Evolutionary conservation across 2,113 vertebrate species (phyloP), one percentile per base, ranked within the genome.

Genomic region (Nerophis ophidion): DNA sequence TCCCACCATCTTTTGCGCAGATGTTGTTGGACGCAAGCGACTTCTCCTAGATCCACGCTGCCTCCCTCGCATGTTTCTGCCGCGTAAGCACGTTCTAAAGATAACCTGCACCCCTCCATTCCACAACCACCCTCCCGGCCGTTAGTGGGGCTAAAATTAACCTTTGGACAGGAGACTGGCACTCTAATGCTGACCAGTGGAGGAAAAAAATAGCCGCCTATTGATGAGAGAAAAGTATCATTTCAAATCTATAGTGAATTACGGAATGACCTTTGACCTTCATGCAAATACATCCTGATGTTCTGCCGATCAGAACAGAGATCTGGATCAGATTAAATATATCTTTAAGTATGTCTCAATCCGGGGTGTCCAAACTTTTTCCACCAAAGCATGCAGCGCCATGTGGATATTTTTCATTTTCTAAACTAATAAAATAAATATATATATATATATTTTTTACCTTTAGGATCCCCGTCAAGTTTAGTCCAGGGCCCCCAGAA

Each of bases 41-140:
- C 33, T 35, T 14, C 33, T 13, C 7, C 19, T 33, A 38, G 15
- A 14, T 11, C 8, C 47, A 50, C 16, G 55, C 54, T 46, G 57
- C 56, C 75, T 74, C 57, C 66, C 53, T 70, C 8, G 12, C 70
- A 33, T 84, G 76, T 77, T 83, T 85, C 81, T 80, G 74, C 66
- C 66, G 60, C 73, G 79, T 87, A 81, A 75, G 81, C 84, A 71
- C 83, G 76, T 83, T 89, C 87, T 87, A 87, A 86, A 89, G 86
- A 89, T 87, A 89, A 81, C 36, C 59, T 65, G 66, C 72, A 47
- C 9, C 54, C 34, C 61, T 63, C 52, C 57, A 53, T 4, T 55
- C 65, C 49, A 50, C n/a, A 65, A 44, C 64, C 68, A n/a, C 64
- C 64, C 50, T 44, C 73, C 38, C 53, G 44, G 48, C 40, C 0